A percentile compares a stretch with the other conserved stretches of the same genome.
phyloP scores from a whole-genome alignment of 35 echinoderm and acorn worm species.

The Ophiothrix spiculata region DNA sequence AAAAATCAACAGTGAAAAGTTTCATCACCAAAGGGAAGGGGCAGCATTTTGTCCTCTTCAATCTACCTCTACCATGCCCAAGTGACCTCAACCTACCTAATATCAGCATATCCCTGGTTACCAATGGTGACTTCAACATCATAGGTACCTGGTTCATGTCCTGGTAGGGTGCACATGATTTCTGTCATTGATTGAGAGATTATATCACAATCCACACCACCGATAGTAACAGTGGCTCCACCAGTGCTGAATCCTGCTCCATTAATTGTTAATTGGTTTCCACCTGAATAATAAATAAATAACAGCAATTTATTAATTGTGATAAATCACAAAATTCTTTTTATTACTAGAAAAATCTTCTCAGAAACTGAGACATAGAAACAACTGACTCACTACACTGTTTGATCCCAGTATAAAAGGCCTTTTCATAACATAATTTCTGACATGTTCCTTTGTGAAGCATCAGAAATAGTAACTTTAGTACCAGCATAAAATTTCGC shows the following conservation, averaged over 20 bases:
- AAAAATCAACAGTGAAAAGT: too few relatives aligned
- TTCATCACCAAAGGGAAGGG: too few relatives aligned
- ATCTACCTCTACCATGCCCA: background rate
- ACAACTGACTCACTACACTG: too few relatives aligned
- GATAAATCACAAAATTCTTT: background rate
- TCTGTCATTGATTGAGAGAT: constrained; percentile 26
- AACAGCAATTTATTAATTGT: background rate
- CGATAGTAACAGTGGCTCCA: constrained; percentile 51
- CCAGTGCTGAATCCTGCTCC: constrained; percentile 67
- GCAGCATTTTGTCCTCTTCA: too few relatives aligned
- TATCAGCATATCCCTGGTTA: constrained; percentile 65
- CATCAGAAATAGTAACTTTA: too few relatives aligned
- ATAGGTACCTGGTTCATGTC: constrained; percentile 51
- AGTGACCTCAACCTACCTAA: constrained; percentile 28
- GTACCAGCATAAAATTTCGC: too few relatives aligned
- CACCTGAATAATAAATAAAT: constrained; percentile 50
- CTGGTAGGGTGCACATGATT: constrained; percentile 64
- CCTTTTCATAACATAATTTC: background rate
- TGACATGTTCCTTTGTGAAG: background rate
- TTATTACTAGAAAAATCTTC: too few relatives aligned
- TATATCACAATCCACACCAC: constrained; percentile 43
- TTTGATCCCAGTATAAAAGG: too few relatives aligned
- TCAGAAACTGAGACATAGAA: too few relatives aligned
- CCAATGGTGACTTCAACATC: constrained; percentile 47
- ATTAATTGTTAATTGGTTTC: constrained; percentile 50